Evolutionary conservation across 2,888 invertebrate genomes (phyloP), one percentile per base, ranked within the genome.

Genomic region (Alloscopus bannaensis): DNA sequence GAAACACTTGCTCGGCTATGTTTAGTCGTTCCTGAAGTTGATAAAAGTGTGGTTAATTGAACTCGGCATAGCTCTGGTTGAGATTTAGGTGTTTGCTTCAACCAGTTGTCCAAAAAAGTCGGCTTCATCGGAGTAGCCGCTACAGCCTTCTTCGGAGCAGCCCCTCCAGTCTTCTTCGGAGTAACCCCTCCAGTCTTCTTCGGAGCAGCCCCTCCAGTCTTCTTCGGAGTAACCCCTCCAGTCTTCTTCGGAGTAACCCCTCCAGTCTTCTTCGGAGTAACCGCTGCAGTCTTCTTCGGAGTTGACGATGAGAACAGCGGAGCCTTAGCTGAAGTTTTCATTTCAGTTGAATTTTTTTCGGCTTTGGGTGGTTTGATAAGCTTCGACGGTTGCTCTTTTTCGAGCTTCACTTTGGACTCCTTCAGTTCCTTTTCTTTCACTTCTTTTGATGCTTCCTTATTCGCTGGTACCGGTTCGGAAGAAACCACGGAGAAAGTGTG

Each of bases 91-190:
- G 78, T 71, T 52, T 83, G 81, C 36, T 76, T 80, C 24, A 84
- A 18, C 84, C 84, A 84, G n/a, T 31, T 22, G 18, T 83, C 77
- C 52, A 84, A 50, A 3, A 81, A 72, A n/a, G 80, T 82, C 3
- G 50, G 77, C 50, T 83, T 77, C 1, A n/a, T n/a, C n/a, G n/a
- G n/a, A n/a, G 81, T 77, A 0, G 69, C 77, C 26, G 57, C 20
- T 16, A 45, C 60, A 1, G 55, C 52, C 16, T 40, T 45, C 18
- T 60, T 55, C 16, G 40, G 29, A 62, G 36, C 64, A n/a, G 50
- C 2, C 1, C 29, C 22, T 42, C 31, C 40, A 26, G 52, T 55
- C 24, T 31, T 22, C 2, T n/a, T n/a, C n/a, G n/a, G n/a, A n/a
- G n/a, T n/a, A n/a, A n/a, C n/a, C n/a, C n/a, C n/a, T n/a, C n/a